Conservation (phyloP, 2,797 vertebrate genomes). For the Heteromormyrus szaboi region DNA sequence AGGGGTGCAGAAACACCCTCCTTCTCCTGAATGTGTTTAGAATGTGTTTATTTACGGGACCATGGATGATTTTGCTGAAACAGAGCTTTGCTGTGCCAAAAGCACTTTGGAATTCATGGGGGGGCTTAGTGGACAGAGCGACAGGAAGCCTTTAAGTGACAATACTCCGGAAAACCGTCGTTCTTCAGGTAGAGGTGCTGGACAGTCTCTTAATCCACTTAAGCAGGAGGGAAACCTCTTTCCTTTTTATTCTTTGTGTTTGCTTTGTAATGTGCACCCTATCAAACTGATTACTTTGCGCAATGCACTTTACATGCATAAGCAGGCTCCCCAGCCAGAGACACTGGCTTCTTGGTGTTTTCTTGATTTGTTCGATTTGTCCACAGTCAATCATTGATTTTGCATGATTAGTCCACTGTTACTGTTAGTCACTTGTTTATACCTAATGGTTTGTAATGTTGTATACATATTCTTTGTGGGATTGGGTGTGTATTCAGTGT, state of each 20-base stretch:
- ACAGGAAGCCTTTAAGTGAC: neutral
- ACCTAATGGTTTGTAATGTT: neutral
- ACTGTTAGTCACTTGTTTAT: neutral
- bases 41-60: neutral
- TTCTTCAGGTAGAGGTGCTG: neutral
- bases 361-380: neutral
- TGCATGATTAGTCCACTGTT: neutral
- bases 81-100: neutral
- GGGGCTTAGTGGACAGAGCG: neutral
- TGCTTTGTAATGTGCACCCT: neutral
- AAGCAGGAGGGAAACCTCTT: neutral
- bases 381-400: neutral
- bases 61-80: neutral
- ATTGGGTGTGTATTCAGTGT: neutral
- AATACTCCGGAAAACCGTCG: neutral
- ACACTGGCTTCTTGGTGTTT: neutral
- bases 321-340: neutral
- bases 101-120: neutral
- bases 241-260: neutral
- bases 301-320: neutral
- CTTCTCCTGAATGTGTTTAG: neutral
- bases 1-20: neutral
- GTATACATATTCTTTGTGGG: neutral
- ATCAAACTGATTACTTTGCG: slow-evolving; percentile 1
- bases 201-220: neutral